Base-by-base conservation (phyloP, 2,797 vertebrate genomes). In the Oreonectes daqikongensis region DNA sequence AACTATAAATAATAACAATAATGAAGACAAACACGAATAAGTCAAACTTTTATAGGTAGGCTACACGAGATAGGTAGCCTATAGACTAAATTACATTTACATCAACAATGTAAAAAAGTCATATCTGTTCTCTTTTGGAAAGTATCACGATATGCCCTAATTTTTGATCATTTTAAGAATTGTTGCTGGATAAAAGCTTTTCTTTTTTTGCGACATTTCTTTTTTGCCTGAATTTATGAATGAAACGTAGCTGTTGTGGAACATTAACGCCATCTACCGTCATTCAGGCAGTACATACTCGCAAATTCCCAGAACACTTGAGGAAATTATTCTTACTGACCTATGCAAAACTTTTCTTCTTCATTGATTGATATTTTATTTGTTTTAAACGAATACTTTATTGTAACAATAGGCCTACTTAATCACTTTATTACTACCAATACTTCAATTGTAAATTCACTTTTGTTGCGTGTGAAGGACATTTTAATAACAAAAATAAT, bases 251-350 rank as follows among this genome's bases (percentile, higher is more conserved):
- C 52, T 63, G 14, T 68, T 64, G 35, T 59, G 69, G 67, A 73
- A 26, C 79, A 46, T 28, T 69, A 26, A 22, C 53, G 52, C 79
- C 82, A 69, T 79, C 77, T 83, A 67, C 28, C 9, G 72, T 17
- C 9, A 22, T 17, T 10, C 6, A 42, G 2, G 44, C 9, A 28
- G 2, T 9, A 65, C 2, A 42, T 42, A 32, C 32, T 5, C n/a
- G 42, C 32, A 40, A 38, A 20, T 52, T 50, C 11, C 48, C 14
- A 18, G 12, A 52, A 52, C 35, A 69, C 4, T 0, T 14, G 40
- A 6, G 15, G 4, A 6, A 5, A 46, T 46, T 10, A 42, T 11
- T 42, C 40, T 14, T 42, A 42, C 40, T 3, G 4, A 17, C 14
- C 44, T 46, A 46, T 46, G 40, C 40, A 42, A 35, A 42, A 42